phyloP scores from a whole-genome alignment of 2,888 invertebrate genomes.

The Poecilobothrus nobilitatus region DNA sequence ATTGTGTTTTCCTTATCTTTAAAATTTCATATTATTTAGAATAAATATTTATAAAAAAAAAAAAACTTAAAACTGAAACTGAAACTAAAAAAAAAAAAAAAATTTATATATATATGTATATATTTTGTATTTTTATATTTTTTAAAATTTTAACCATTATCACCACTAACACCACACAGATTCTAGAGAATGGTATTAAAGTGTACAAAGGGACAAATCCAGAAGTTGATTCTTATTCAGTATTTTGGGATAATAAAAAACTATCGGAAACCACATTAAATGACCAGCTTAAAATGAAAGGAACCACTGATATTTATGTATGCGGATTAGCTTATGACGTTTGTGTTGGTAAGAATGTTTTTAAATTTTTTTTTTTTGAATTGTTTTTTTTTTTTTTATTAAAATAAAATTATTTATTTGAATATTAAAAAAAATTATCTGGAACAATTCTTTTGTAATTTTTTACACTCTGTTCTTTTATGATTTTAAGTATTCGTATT shows the following conservation, averaged over 20 bases:
- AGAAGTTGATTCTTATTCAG: conserved; percentile 94
- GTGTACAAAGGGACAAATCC: conserved; percentile 89
- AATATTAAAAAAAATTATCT: too few relatives aligned
- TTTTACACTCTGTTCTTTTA: too few relatives aligned
- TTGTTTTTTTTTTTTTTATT: conserved; percentile 3
- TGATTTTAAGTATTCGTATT: too few relatives aligned
- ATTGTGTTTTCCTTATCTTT: too few relatives aligned
- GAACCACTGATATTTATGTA: conserved; percentile 85
- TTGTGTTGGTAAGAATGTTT: conserved; percentile 78
- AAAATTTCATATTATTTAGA: too few relatives aligned
- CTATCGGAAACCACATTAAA: conserved; percentile 77
- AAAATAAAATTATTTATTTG: too few relatives aligned
- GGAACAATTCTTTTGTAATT: conserved; percentile 9
- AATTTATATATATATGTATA: background rate
- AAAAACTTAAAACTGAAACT: too few relatives aligned
- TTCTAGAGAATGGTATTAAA: conserved; percentile 66
- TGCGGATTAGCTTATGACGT: conserved; percentile 94
- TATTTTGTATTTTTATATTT: background rate
- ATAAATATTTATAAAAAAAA: too few relatives aligned
- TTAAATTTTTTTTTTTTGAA: conserved; percentile 11
- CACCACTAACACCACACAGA: conserved; percentile 38
- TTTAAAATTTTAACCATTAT: background rate
- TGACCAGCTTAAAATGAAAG: conserved; percentile 66
- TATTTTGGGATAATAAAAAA: conserved; percentile 97
- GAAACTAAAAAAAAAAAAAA: too few relatives aligned